phyloP scores from a whole-genome alignment of 2,888 invertebrate species.

The Ceratothoa steindachneri region DNA sequence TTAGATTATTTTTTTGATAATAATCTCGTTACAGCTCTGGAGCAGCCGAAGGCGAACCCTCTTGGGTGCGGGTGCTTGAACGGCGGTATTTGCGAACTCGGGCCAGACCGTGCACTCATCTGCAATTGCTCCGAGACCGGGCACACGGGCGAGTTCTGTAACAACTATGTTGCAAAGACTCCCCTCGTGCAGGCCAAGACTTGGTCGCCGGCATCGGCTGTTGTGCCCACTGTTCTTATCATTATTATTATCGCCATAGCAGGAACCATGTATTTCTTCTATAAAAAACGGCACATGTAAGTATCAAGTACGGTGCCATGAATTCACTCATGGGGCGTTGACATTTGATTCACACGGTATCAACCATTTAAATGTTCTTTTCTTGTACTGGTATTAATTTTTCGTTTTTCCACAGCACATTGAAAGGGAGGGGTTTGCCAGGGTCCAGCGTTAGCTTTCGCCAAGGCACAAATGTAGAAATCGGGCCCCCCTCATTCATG shows the following conservation, averaged over 20 bases:
- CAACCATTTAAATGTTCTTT: neutral
- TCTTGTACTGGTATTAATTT: neutral
- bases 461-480: conserved; percentile 89
- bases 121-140: conserved; percentile 69
- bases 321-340: neutral
- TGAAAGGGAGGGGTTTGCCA: conserved; percentile 67
- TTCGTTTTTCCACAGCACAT: conserved; percentile 26
- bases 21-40: conserved; percentile 44
- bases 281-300: conserved; percentile 76
- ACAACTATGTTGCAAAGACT: conserved; percentile 62
- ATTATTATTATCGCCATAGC: conserved; percentile 68
- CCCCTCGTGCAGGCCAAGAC: conserved; percentile 54
- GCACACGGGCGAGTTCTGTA: conserved; percentile 70
- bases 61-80: conserved; percentile 79
- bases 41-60: conserved; percentile 55
- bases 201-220: conserved; percentile 63
- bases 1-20: too few species aligned
- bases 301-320: conserved; percentile 54
- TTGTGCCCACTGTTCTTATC: conserved; percentile 76
- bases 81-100: conserved; percentile 71
- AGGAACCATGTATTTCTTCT: conserved; percentile 74
- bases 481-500: conserved; percentile 59
- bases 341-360: too few species aligned
- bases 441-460: conserved; percentile 88
- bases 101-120: conserved; percentile 20